Evolutionary conservation across 2,113 vertebrate genomes (phyloP).

Genomic region (Tupaia tana): DNA sequence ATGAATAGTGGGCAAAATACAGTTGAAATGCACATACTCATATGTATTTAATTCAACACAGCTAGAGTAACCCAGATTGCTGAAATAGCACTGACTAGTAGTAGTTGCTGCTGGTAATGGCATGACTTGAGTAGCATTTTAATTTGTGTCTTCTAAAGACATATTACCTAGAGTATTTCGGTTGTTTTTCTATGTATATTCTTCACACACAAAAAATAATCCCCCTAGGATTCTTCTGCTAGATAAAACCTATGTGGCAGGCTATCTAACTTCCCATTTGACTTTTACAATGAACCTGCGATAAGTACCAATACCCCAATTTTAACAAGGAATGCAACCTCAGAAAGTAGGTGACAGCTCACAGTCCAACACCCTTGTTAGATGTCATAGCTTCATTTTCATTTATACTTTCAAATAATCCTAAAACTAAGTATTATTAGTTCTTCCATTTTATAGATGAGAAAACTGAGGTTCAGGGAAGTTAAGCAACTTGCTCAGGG

Average conservation of each 20-base stretch:
- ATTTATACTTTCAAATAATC: conserved; percentile 34
- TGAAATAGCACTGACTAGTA: background rate
- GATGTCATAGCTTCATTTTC: conserved; percentile 25
- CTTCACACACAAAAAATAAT: background rate
- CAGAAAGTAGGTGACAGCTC: conserved; percentile 27
- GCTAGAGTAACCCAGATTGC: background rate
- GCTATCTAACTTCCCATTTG: conserved; percentile 30
- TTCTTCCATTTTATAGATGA: conserved; percentile 2
- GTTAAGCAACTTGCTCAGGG: conserved; percentile 3
- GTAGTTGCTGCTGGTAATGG: background rate
- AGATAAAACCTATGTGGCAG: background rate
- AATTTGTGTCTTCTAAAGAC: conserved; percentile 29
- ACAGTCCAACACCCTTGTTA: background rate
- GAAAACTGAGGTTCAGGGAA: conserved; percentile 43
- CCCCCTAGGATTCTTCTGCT: background rate
- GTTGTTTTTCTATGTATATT: background rate
- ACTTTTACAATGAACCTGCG: conserved; percentile 51
- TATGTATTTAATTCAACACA: background rate
- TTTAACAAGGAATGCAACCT: conserved; percentile 30
- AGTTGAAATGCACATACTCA: background rate
- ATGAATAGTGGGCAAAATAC: conserved; percentile 26
- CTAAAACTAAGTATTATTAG: conserved; percentile 34
- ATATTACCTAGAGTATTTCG: background rate
- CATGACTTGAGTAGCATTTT: conserved; percentile 3
- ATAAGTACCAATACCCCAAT: background rate